Evolutionary conservation across 2,113 vertebrate genomes (phyloP).

Genomic region (Echinops telfairi): DNA sequence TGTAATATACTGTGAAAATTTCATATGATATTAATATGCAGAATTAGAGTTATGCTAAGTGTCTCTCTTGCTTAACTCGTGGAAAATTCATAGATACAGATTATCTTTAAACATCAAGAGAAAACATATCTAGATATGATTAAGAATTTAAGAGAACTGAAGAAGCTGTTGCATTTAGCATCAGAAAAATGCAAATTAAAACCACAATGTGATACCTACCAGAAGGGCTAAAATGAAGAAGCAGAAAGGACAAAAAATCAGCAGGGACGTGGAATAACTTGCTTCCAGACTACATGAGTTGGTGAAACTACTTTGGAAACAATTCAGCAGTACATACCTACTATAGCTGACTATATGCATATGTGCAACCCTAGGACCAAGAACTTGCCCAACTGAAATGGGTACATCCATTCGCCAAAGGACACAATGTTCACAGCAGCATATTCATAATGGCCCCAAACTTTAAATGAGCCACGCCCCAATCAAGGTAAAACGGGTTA

Average conservation of each 20-base stretch:
- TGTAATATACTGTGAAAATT: background rate
- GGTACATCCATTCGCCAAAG: background rate
- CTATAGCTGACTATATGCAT: background rate
- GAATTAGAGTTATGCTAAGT: conserved; percentile 21
- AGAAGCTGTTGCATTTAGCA: background rate
- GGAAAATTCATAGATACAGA: background rate
- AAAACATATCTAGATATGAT: background rate
- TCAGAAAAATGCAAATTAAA: conserved; percentile 35
- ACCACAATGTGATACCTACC: background rate
- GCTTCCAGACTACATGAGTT: background rate
- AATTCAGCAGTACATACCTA: background rate
- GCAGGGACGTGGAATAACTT: background rate
- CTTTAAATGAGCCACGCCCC: background rate
- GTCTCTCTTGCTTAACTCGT: conserved; percentile 18
- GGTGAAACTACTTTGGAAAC: background rate
- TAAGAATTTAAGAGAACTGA: conserved; percentile 17
- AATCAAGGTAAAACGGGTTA: background rate
- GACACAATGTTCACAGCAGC: background rate
- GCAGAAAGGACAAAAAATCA: background rate
- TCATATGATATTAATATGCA: background rate
- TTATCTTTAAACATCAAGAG: conserved; percentile 33
- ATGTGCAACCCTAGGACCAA: background rate
- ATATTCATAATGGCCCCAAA: background rate
- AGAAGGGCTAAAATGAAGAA: conserved; percentile 38
- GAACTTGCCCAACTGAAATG: background rate